phyloP scores from a whole-genome alignment of 2,797 vertebrate genomes.

The Hydrolagus colliei region DNA sequence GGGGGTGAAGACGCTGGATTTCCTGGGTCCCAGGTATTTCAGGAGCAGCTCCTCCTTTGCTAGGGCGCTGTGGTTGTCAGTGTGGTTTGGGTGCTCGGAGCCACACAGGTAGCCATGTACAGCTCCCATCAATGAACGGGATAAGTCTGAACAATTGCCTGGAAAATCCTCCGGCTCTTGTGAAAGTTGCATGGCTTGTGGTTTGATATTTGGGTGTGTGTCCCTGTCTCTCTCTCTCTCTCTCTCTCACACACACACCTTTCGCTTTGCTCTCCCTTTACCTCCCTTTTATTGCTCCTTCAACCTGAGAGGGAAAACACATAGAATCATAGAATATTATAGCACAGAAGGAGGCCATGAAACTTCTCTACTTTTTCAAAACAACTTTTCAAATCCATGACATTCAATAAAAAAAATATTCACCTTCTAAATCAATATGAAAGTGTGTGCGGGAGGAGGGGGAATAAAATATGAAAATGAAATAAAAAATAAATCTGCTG shows the following conservation, averaged over 20 bases:
- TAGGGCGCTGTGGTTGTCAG: slow-evolving; percentile 34
- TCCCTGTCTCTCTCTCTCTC: not conserved
- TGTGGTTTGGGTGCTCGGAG: slow-evolving; percentile 35
- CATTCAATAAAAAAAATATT: too few species aligned
- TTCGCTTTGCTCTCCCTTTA: not conserved
- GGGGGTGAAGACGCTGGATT: slow-evolving; percentile 66
- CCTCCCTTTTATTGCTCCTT: too few species aligned
- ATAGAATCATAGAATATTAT: not conserved
- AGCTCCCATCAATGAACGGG: slow-evolving; percentile 33
- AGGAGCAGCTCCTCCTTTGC: slow-evolving; percentile 62
- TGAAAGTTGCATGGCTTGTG: not conserved
- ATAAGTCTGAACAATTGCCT: slow-evolving; percentile 57
- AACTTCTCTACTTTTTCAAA: not conserved
- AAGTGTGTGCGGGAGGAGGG: too few species aligned
- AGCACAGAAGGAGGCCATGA: too few species aligned
- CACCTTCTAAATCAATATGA: too few species aligned
- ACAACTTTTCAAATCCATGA: too few species aligned
- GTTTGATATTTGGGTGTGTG: not conserved
- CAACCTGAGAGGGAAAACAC: not conserved
- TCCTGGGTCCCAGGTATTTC: slow-evolving; percentile 69
- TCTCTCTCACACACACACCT: too few species aligned
- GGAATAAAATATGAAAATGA: too few species aligned
- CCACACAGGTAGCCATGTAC: slow-evolving; percentile 48
- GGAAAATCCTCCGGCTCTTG: not conserved
- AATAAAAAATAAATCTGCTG: too few species aligned